Conservation (phyloP, 2,113 vertebrate species). For the Montifringilla adamsi region DNA sequence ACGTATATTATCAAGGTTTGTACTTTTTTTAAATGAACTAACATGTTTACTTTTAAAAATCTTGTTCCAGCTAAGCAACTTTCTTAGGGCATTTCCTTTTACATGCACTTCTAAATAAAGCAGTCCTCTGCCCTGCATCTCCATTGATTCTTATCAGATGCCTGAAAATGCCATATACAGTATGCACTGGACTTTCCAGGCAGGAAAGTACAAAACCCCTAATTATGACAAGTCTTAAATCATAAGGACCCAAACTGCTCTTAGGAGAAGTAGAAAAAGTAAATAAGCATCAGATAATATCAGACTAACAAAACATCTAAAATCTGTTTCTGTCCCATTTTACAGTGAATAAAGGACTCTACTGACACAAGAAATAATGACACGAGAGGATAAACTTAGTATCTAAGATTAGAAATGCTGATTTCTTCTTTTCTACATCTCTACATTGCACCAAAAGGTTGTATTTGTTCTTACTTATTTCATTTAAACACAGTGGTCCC, state of each 20-base stretch:
- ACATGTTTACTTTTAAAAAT: background rate
- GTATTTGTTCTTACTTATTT: background rate
- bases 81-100: slow-evolving; percentile 10
- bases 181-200: background rate
- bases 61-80: background rate
- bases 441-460: background rate
- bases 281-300: background rate
- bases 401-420: background rate
- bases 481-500: background rate
- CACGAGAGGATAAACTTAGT: background rate
- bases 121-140: background rate
- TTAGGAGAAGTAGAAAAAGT: background rate
- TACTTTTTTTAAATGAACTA: background rate
- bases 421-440: background rate
- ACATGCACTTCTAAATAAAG: slow-evolving; percentile 43
- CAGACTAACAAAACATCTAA: background rate
- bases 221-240: background rate
- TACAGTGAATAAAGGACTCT: background rate
- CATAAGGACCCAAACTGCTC: background rate
- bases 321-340: background rate
- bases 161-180: background rate
- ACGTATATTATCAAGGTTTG: background rate
- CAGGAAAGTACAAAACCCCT: background rate
- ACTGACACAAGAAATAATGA: background rate
- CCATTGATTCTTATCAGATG: slow-evolving; percentile 32